A percentile compares a stretch with the other conserved stretches of the same genome.
Evolutionary conservation across 2,888 invertebrate genomes (phyloP).

Genomic region (Acanthoscelides obtectus): DNA sequence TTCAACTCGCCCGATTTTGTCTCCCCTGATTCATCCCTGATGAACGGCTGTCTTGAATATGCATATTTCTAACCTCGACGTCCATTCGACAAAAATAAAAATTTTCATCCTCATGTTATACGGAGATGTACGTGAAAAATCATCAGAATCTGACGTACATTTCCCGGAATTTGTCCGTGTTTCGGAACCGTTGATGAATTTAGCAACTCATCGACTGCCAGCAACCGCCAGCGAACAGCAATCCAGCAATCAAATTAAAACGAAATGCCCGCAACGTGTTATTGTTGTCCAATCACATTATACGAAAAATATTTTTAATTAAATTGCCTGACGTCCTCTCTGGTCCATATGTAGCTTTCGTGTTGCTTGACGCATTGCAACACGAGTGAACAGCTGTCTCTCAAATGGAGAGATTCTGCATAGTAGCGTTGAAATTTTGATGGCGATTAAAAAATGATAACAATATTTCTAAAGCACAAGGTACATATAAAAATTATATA

Average conservation of each 20-base stretch:
- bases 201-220: not conserved
- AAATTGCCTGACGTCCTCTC: not conserved
- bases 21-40: too few species aligned
- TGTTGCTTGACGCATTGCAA: not conserved
- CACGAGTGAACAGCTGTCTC: not conserved
- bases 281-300: not conserved
- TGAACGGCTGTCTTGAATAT: too few species aligned
- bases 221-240: not conserved
- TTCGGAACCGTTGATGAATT: not conserved
- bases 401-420: not conserved
- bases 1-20: too few species aligned
- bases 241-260: not conserved
- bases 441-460: too few species aligned
- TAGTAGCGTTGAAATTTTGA: too few species aligned
- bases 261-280: not conserved
- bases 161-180: not conserved
- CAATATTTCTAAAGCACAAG: too few species aligned
- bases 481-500: too few species aligned
- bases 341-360: not conserved
- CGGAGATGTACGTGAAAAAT: too few species aligned
- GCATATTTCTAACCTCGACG: too few species aligned
- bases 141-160: not conserved
- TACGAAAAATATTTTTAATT: not conserved
- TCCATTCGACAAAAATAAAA: too few species aligned
- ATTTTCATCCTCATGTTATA: too few species aligned